Evolutionary conservation across 2,797 vertebrate genomes (phyloP).

Genomic region (Lepilemur septentrionalis): DNA sequence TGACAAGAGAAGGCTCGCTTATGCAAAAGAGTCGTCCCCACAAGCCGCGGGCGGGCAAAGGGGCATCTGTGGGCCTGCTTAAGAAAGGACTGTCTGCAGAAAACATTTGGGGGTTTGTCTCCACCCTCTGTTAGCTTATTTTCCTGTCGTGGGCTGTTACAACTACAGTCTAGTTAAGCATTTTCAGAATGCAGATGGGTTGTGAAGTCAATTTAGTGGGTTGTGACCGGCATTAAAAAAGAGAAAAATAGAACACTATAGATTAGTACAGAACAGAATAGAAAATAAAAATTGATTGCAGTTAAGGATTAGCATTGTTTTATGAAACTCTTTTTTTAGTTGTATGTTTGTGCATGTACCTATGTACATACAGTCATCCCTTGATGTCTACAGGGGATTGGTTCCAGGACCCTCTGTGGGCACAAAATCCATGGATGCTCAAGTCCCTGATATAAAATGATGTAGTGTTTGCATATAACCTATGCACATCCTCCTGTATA

Average conservation of each 20-base stretch:
- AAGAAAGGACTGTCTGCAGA: neutral
- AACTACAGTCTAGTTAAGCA: neutral
- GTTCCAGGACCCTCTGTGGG: neutral
- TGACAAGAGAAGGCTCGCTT: accelerated
- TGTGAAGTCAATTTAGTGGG: slow-evolving; percentile 36
- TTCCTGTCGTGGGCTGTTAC: neutral
- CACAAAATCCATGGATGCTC: neutral
- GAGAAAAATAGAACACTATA: neutral
- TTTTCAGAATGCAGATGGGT: slow-evolving; percentile 48
- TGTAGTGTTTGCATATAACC: neutral
- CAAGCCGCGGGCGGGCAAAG: neutral
- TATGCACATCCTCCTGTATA: neutral
- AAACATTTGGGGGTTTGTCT: neutral
- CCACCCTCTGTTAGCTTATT: neutral
- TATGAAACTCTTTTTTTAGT: neutral
- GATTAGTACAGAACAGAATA: neutral
- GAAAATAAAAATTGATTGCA: neutral
- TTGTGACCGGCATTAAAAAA: slow-evolving; percentile 1
- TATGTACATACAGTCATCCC: neutral
- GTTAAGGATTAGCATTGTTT: neutral
- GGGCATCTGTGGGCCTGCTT: neutral
- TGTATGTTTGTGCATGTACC: too few species aligned
- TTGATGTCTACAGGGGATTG: neutral
- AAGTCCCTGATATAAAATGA: neutral
- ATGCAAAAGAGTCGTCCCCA: neutral